Evolutionary conservation across 1,140 invertebrate genomes (phyloP).

Genomic region (Drosophila triauraria): DNA sequence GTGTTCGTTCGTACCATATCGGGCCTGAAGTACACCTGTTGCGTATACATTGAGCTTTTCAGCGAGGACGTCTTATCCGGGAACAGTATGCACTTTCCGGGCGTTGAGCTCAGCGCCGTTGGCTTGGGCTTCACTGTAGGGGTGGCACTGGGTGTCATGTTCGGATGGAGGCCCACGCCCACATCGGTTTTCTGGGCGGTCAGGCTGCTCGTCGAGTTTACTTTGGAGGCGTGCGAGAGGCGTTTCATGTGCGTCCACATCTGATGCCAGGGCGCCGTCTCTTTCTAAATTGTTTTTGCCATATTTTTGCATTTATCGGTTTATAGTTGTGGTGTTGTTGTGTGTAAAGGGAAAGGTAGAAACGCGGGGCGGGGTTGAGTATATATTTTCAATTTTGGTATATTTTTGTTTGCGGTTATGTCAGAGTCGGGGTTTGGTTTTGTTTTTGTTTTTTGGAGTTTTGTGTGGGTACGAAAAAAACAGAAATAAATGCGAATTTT

Average conservation of each 20-base stretch:
- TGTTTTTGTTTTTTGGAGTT: slow-evolving; percentile 21
- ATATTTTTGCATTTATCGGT: slow-evolving; percentile 22
- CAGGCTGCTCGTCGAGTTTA: slow-evolving; percentile 81
- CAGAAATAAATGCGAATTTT: slow-evolving; percentile 74
- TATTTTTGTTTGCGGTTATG: slow-evolving; percentile 43
- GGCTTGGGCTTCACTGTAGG: slow-evolving; percentile 14
- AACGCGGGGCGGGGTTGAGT: slow-evolving; percentile 32
- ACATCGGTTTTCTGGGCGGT: slow-evolving; percentile 81
- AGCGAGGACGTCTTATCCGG: slow-evolving; percentile 82
- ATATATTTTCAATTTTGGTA: slow-evolving; percentile 35
- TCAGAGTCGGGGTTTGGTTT: slow-evolving; percentile 13
- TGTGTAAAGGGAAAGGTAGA: slow-evolving; percentile 24
- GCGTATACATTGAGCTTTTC: slow-evolving; percentile 78
- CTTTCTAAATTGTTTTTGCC: slow-evolving; percentile 71
- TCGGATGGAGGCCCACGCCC: slow-evolving; percentile 66
- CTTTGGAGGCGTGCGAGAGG: slow-evolving; percentile 83
- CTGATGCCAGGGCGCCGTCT: slow-evolving; percentile 81
- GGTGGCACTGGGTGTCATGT: slow-evolving; percentile 47
- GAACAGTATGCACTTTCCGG: slow-evolving; percentile 78
- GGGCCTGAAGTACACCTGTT: slow-evolving; percentile 82
- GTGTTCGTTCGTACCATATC: slow-evolving; percentile 78
- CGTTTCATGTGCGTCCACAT: slow-evolving; percentile 85
- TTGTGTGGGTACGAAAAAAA: slow-evolving; percentile 68
- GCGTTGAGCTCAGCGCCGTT: slow-evolving; percentile 29
- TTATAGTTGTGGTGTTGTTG: slow-evolving; percentile 26